These are phyloP conservation scores for Balaenoptera acutorostrata DNA, from an alignment of 2,113 vertebrate genomes.

Conservation along the genomic window DNA sequence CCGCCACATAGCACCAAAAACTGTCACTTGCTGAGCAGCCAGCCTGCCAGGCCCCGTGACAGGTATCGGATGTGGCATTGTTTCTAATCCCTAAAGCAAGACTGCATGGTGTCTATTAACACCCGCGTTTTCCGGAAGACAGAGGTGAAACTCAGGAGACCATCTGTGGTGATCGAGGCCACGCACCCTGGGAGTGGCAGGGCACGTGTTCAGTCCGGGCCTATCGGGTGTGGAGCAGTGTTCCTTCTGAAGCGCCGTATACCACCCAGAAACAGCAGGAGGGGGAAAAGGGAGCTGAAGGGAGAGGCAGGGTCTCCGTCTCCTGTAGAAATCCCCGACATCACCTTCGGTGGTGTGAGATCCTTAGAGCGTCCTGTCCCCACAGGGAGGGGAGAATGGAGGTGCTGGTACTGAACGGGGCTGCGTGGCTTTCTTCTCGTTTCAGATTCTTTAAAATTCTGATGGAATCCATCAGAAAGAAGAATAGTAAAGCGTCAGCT, in stretches of 20 bases:
- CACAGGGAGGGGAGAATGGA: rapidly evolving
- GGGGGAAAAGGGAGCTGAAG: rapidly evolving
- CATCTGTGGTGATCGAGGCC: rapidly evolving
- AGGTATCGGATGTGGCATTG: background rate
- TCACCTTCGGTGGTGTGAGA: rapidly evolving
- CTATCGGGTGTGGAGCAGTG: rapidly evolving
- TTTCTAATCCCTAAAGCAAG: background rate
- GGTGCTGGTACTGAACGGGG: background rate
- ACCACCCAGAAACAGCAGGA: background rate
- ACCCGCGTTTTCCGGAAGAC: background rate
- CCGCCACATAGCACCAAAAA: rapidly evolving
- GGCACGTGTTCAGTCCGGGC: background rate
- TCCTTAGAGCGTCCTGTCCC: background rate
- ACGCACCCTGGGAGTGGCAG: rapidly evolving
- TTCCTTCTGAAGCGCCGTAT: background rate
- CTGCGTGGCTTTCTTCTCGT: background rate
- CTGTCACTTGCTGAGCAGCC: background rate
- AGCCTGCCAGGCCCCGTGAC: background rate
- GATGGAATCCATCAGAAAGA: constrained; percentile 89
- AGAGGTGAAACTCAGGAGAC: background rate
- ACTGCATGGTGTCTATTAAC: rapidly evolving
- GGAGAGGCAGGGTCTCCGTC: background rate
- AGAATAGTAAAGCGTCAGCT: constrained; percentile 85
- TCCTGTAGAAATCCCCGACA: rapidly evolving
- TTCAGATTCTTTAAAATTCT: constrained; percentile 91